Evolutionary conservation across 1,140 invertebrate genomes (phyloP).

Genomic region (Drosophila busckii): DNA sequence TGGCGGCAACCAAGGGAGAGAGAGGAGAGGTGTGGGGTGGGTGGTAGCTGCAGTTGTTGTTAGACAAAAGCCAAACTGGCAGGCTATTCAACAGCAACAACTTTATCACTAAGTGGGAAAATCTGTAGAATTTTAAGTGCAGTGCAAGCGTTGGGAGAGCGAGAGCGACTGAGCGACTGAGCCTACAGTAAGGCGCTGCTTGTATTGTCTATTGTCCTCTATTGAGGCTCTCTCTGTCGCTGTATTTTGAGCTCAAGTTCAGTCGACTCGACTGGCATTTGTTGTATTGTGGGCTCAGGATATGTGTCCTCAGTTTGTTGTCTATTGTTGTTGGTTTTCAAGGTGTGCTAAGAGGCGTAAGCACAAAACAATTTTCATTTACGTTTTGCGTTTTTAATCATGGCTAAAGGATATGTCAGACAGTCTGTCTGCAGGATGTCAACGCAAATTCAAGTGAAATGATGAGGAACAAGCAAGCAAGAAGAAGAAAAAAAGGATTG

Average conservation of each 20-base stretch:
- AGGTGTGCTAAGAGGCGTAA: conserved; percentile 75
- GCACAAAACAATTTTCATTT: conserved; percentile 75
- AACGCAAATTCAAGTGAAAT: conserved; percentile 73
- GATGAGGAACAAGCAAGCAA: conserved; percentile 39
- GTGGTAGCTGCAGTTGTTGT: conserved; percentile 17
- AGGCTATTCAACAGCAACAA: conserved; percentile 41
- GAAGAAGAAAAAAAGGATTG: conserved; percentile 59
- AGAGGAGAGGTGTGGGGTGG: neutral
- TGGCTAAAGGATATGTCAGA: conserved; percentile 72
- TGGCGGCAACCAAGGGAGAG: neutral
- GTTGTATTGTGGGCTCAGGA: conserved; percentile 7
- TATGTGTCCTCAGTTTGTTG: conserved; percentile 27
- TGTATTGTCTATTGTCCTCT: conserved; percentile 52
- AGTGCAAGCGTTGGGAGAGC: conserved; percentile 1
- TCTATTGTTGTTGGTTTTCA: conserved; percentile 58
- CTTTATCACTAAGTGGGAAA: conserved; percentile 74
- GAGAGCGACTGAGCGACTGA: too few species aligned
- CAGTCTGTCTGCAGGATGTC: conserved; percentile 62
- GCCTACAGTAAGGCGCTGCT: conserved; percentile 10
- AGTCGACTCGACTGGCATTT: conserved; percentile 14
- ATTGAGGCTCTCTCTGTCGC: conserved; percentile 27
- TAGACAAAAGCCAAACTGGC: conserved; percentile 58
- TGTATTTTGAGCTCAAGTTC: conserved; percentile 39
- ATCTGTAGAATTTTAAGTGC: conserved; percentile 75
- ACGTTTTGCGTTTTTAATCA: conserved; percentile 73